A percentile compares a stretch with the other conserved stretches of the same genome.
These are phyloP conservation scores for Capreolus pygargus DNA, from an alignment of 2,113 vertebrate genomes.

Conservation along the genomic window DNA sequence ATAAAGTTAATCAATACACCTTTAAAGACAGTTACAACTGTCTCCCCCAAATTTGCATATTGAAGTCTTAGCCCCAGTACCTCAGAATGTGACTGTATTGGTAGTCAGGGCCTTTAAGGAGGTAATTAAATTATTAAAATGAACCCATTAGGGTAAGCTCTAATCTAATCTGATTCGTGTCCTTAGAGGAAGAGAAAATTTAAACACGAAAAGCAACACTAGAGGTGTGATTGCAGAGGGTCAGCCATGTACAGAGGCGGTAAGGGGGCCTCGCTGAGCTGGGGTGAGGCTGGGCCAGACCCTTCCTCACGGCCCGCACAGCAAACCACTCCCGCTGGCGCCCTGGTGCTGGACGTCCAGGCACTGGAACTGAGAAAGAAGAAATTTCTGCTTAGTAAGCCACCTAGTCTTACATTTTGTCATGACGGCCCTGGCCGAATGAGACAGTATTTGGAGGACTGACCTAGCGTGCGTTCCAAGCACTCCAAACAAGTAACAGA, in stretches of 20 bases:
- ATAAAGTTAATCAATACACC: background rate
- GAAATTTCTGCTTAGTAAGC: background rate
- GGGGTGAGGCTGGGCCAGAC: background rate
- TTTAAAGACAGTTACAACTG: background rate
- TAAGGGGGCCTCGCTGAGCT: background rate
- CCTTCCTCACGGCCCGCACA: background rate
- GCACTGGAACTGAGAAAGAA: background rate
- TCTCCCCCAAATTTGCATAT: background rate
- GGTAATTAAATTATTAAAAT: background rate
- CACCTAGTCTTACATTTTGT: rapidly evolving
- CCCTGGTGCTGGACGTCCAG: background rate
- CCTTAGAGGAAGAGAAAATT: background rate
- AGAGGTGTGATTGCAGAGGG: background rate
- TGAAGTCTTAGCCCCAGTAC: background rate
- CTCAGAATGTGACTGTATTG: background rate
- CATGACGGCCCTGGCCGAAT: background rate
- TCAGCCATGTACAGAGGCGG: rapidly evolving
- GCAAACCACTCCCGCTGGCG: background rate
- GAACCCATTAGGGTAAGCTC: background rate
- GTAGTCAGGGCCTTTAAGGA: background rate
- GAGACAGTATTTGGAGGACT: background rate
- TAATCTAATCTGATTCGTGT: background rate
- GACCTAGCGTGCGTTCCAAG: background rate
- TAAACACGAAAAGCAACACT: background rate
- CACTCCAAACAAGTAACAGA: background rate